Conservation (phyloP, 2,888 invertebrate species). For the Eupithecia centaureata region DNA sequence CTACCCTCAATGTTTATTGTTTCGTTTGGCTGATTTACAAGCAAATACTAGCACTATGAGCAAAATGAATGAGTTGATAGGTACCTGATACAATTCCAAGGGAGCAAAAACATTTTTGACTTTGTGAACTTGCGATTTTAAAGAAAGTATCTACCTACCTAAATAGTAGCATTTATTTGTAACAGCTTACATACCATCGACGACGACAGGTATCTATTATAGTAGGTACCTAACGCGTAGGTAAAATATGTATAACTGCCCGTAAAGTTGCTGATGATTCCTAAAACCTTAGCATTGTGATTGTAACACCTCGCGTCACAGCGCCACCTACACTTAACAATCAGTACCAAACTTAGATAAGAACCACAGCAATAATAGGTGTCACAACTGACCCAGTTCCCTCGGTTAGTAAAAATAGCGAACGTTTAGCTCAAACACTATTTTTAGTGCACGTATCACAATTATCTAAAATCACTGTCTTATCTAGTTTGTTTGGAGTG, state of each 20-base stretch:
- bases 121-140: no score
- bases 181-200: not conserved
- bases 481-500: slow-evolving; percentile 53
- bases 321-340: slow-evolving; percentile 53
- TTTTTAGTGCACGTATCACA: slow-evolving; percentile 78
- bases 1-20: not conserved
- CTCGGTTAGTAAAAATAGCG: slow-evolving; percentile 79
- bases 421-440: slow-evolving; percentile 81
- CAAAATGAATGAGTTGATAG: no score
- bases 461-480: slow-evolving; percentile 71
- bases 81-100: no score
- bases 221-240: not conserved
- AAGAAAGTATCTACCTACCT: no score
- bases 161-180: not conserved
- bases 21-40: not conserved
- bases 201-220: no score
- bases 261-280: not conserved
- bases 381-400: slow-evolving; percentile 75
- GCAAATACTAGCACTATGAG: no score
- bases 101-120: no score
- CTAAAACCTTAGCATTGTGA: not conserved
- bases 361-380: slow-evolving; percentile 50
- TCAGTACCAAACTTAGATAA: slow-evolving; percentile 50
- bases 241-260: not conserved
- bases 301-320: slow-evolving; percentile 5